Evolutionary conservation across 2,888 invertebrate species (phyloP).

Genomic region (Andrena trimmerana): DNA sequence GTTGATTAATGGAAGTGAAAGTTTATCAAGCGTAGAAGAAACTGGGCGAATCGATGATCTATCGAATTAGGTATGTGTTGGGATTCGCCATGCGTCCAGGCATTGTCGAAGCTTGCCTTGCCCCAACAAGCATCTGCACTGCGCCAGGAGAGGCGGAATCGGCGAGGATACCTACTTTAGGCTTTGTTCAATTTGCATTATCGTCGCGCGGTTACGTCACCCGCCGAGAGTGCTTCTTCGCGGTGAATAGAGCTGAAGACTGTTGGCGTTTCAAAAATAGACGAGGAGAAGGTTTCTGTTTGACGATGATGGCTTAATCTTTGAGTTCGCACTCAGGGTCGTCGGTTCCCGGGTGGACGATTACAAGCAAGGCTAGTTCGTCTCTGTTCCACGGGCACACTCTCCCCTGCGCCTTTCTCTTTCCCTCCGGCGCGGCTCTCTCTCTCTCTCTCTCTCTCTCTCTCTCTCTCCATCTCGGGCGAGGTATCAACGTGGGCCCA

Average conservation of each 20-base stretch:
- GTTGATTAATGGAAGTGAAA: conserved; percentile 58
- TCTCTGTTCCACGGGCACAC: conserved; percentile 19
- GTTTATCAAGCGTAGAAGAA: conserved; percentile 39
- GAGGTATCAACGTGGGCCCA: conserved; percentile 57
- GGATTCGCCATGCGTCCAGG: conserved; percentile 10
- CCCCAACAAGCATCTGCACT: neutral
- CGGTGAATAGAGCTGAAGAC: conserved; percentile 39
- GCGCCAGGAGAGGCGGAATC: neutral
- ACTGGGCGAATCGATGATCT: too few relatives aligned
- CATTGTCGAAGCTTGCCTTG: neutral
- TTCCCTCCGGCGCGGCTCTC: neutral
- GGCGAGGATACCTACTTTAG: neutral
- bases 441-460: conserved; percentile 37
- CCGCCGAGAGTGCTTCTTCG: conserved; percentile 17
- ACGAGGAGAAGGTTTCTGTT: conserved; percentile 55
- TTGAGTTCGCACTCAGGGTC: conserved; percentile 61
- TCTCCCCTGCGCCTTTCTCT: neutral
- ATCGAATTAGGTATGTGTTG: too few relatives aligned
- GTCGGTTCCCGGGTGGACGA: conserved; percentile 49
- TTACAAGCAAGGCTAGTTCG: conserved; percentile 42
- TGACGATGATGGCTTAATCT: conserved; percentile 65
- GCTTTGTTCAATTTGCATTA: conserved; percentile 16
- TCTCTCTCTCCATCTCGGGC: conserved; percentile 32
- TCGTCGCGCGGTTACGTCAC: conserved; percentile 39
- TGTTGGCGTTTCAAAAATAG: conserved; percentile 61